Base-by-base conservation (phyloP, 1,140 invertebrate genomes). In the Drosophila aff. region DNA sequence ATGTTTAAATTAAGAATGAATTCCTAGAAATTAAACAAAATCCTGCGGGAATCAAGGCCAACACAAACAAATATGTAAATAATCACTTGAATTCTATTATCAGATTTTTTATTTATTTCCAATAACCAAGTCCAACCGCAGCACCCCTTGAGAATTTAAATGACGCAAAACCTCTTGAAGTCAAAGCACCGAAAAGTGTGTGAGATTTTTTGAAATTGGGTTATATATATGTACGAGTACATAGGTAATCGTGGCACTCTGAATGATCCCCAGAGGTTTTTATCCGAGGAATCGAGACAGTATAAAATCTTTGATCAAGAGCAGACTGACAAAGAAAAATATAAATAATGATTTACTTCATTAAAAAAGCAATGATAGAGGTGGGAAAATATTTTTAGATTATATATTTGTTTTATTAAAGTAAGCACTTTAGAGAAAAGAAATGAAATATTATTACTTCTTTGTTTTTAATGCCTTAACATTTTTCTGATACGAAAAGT, bases 91-190 rank as follows among this genome's bases (percentile, higher is more conserved):
- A 36, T 15, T 15, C 3, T 53, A 8, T 9, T 53, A 53, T 55
- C 4, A 16, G 4, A n/a, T 31, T 33, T 40, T 38, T 8, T 38
- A 26, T 40, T 13, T 41, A 18, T 41, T 43, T 60, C 33, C 21
- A 18, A 52, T 71, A 46, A 28, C 21, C 33, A 46, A 60, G 28
- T 46, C 21, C 16, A 26, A 4, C 13, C 16, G 26, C n/a, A 28
- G 18, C 31, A 16, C 36, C 69, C 44, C 66, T 13, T 10, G 66
- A 50, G 69, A 60, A 10, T 38, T 50, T 16, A 23, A 38, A n/a
- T 73, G 69, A 73, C 69, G 69, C 67, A 73, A 41, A 59, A 72
- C 66, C 53, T 15, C 52, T 49, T 50, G 21, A 60, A 60, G 36
- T 60, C 15, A 13, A 58, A 50, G 46, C n/a, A 38, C 18, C 11